phyloP scores from a whole-genome alignment of 2,888 invertebrate species.

The Xestoiulus laeticollis region DNA sequence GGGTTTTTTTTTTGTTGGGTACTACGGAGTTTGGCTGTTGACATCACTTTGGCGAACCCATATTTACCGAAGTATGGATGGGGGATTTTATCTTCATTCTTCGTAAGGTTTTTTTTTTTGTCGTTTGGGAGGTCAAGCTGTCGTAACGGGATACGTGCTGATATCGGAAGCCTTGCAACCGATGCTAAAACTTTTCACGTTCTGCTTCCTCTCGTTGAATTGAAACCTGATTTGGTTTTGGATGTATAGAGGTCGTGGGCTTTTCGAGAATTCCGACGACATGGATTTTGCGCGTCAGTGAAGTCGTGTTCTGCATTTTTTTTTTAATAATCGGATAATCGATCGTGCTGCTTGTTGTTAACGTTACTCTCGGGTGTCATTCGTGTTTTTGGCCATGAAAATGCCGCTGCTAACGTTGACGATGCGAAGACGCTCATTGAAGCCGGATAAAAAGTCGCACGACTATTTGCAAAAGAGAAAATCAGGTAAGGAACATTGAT shows the following conservation, averaged over 20 bases:
- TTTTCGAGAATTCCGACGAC: background rate
- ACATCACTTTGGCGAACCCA: background rate
- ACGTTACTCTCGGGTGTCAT: background rate
- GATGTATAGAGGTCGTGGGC: background rate
- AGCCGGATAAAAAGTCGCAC: conserved; percentile 43
- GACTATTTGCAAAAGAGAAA: conserved; percentile 48
- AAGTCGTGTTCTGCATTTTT: background rate
- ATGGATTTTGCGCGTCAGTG: background rate
- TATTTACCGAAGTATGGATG: background rate
- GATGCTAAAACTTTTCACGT: background rate
- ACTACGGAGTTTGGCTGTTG: background rate
- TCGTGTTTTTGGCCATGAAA: conserved; percentile 18
- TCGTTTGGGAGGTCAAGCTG: background rate
- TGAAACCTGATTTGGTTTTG: background rate
- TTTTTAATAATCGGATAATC: background rate
- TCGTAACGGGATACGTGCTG: background rate
- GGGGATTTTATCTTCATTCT: background rate
- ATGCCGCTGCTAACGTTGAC: conserved; percentile 52
- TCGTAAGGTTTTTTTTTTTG: background rate
- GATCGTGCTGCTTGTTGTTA: background rate
- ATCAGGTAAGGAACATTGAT: conserved; percentile 44
- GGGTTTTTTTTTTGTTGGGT: background rate
- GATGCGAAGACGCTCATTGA: conserved; percentile 50
- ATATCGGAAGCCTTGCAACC: background rate
- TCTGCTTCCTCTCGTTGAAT: too few relatives aligned